phyloP scores from a whole-genome alignment of 2,797 vertebrate species.

The Pantherophis alleghaniensis region DNA sequence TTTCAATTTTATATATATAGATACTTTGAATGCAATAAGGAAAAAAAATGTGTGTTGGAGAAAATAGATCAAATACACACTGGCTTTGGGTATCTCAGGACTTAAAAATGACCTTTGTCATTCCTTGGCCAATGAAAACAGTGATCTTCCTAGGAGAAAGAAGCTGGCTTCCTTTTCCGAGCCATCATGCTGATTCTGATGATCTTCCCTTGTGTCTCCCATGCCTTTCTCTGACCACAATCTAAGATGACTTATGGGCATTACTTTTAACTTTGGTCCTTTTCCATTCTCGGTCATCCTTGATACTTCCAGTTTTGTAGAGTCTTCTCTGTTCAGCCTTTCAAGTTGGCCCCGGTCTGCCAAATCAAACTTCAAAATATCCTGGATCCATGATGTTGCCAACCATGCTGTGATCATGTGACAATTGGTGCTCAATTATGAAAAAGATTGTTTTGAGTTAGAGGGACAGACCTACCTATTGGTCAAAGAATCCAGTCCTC shows the following conservation, averaged over 20 bases:
- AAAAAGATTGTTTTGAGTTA: background rate
- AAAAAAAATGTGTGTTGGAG: too few species aligned
- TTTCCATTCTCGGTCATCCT: background rate
- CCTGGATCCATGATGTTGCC: background rate
- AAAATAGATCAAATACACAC: too few species aligned
- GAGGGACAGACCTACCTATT: background rate
- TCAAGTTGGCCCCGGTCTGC: background rate
- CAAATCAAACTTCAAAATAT: background rate
- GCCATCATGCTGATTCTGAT: too few species aligned
- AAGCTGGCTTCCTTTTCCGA: background rate
- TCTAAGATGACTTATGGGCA: background rate
- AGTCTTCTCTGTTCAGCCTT: background rate
- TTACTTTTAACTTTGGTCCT: background rate
- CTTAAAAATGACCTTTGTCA: too few species aligned
- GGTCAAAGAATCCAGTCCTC: background rate
- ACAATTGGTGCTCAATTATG: background rate
- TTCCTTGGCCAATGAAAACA: too few species aligned
- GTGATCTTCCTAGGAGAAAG: too few species aligned
- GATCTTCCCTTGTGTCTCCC: background rate
- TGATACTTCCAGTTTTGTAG: background rate
- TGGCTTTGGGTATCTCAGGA: too few species aligned
- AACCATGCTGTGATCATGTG: background rate
- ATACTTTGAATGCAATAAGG: background rate
- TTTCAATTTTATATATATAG: too few species aligned
- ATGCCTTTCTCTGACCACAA: background rate